Evolutionary conservation across 2,797 vertebrate genomes (phyloP).

Genomic region (Pteropus rufus): DNA sequence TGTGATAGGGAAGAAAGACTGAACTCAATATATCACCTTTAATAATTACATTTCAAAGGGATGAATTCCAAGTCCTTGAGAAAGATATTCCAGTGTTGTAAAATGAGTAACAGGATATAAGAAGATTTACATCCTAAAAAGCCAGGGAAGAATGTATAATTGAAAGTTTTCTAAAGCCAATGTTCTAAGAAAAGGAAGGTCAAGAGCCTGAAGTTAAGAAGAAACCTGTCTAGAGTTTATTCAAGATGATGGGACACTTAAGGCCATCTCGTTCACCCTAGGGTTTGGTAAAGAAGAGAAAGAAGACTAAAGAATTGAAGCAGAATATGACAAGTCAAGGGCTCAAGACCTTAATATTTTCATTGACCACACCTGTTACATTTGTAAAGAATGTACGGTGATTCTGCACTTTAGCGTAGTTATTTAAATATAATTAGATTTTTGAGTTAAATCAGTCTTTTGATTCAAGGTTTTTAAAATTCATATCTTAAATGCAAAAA

Average conservation of each 20-base stretch:
- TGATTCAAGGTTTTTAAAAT: not conserved
- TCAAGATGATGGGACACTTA: not conserved
- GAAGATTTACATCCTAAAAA: not conserved
- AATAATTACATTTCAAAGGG: not conserved
- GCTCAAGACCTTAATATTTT: not conserved
- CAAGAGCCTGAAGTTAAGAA: not conserved
- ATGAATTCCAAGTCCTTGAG: not conserved
- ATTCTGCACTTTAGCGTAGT: not conserved
- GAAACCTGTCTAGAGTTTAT: not conserved
- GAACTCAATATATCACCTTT: not conserved
- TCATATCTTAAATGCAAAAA: not conserved
- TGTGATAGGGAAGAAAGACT: not conserved
- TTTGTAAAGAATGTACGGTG: not conserved
- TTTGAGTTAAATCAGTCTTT: not conserved
- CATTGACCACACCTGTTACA: not conserved
- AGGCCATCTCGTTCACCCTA: not conserved
- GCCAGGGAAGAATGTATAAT: not conserved
- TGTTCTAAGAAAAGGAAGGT: not conserved
- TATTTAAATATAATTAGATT: not conserved
- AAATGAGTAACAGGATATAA: not conserved
- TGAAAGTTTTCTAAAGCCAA: not conserved
- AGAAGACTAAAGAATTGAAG: not conserved
- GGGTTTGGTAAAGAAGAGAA: not conserved
- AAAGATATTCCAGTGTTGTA: not conserved
- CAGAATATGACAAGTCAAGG: not conserved